A percentile compares a stretch with the other conserved stretches of the same genome.
Conservation (phyloP, 2,113 vertebrate species). For the Scophthalmus maximus region DNA sequence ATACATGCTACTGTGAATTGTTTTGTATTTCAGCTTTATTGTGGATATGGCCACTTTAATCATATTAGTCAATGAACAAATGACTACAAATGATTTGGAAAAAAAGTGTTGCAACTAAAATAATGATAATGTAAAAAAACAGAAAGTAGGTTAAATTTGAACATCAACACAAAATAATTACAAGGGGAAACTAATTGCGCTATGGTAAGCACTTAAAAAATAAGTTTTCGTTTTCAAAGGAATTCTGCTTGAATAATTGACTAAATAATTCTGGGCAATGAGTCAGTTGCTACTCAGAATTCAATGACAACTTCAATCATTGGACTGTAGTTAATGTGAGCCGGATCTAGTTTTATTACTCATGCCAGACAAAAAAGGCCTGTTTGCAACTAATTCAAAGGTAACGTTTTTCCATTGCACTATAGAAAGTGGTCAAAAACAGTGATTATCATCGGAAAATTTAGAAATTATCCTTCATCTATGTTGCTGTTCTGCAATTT, state of each 20-base stretch:
- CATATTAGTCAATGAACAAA: background rate
- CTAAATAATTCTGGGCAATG: slow-evolving; percentile 4
- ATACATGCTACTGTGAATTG: background rate
- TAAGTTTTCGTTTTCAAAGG: slow-evolving; percentile 12
- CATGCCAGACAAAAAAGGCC: too few species aligned
- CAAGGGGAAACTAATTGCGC: background rate
- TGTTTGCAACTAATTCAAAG: background rate
- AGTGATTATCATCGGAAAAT: background rate
- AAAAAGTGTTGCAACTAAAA: background rate
- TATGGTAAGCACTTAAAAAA: slow-evolving; percentile 17
- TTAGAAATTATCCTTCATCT: background rate
- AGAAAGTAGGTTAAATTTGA: background rate
- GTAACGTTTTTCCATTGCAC: background rate
- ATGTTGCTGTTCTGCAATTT: background rate
- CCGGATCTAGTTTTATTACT: slow-evolving; percentile 16
- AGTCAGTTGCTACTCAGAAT: slow-evolving; percentile 28
- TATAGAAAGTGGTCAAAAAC: background rate
- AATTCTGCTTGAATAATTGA: slow-evolving; percentile 31
- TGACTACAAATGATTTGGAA: too few species aligned
- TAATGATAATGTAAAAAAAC: background rate
- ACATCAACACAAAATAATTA: background rate
- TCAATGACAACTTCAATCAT: slow-evolving; percentile 7
- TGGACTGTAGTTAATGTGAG: slow-evolving; percentile 10
- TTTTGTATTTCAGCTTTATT: background rate
- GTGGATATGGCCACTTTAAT: background rate